Evolutionary conservation across 2,888 invertebrate species (phyloP).

Genomic region (Cryptops parisi): DNA sequence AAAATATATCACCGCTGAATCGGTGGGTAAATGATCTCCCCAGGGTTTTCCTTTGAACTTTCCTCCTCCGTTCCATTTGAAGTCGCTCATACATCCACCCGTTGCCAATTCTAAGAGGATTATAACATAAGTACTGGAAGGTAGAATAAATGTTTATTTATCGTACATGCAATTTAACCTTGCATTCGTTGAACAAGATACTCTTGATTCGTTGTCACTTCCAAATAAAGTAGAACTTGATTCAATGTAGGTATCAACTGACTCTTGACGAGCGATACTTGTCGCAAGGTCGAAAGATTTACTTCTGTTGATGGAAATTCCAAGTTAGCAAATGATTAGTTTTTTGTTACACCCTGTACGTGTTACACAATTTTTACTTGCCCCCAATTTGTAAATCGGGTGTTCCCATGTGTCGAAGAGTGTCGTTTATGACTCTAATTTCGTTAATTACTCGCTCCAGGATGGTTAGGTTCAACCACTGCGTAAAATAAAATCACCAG

Average conservation of each 20-base stretch:
- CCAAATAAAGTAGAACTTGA: conserved; percentile 60
- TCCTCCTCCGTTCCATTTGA: conserved; percentile 74
- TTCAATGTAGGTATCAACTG: conserved; percentile 43
- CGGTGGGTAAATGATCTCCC: conserved; percentile 71
- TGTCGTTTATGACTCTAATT: conserved; percentile 53
- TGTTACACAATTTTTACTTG: too few species aligned
- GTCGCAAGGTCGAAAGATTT: conserved; percentile 55
- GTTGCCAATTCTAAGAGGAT: conserved; percentile 47
- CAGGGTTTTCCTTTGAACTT: conserved; percentile 55
- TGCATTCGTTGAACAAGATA: conserved; percentile 65
- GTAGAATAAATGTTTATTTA: background rate
- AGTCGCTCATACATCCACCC: conserved; percentile 77
- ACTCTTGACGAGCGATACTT: conserved; percentile 46
- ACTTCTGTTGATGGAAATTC: conserved; percentile 34
- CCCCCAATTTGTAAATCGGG: conserved; percentile 35
- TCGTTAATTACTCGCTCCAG: conserved; percentile 57
- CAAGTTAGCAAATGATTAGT: too few species aligned
- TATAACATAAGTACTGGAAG: too few species aligned
- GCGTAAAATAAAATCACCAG: too few species aligned
- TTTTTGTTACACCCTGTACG: too few species aligned
- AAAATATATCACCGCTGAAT: conserved; percentile 54
- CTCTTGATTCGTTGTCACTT: conserved; percentile 67
- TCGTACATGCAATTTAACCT: conserved; percentile 26
- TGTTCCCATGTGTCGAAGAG: conserved; percentile 50
- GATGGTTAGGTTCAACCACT: conserved; percentile 80